Evolutionary conservation across 2,888 invertebrate species (phyloP).

Genomic region (Arctia plantaginis): DNA sequence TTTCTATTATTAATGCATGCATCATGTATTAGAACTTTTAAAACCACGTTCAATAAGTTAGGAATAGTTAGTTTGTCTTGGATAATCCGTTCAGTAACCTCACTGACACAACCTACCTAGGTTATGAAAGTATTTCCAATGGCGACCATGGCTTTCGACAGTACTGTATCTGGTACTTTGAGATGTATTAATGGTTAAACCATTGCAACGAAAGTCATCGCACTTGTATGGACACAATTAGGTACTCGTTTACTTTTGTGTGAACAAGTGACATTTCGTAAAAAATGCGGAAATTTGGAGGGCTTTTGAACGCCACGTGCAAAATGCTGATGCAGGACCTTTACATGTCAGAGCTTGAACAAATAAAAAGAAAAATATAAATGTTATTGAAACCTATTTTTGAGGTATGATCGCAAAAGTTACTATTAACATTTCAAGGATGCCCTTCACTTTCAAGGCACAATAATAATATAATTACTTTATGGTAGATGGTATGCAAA

Average conservation of each 20-base stretch:
- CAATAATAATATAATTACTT: background rate
- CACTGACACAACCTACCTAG: background rate
- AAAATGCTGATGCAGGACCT: background rate
- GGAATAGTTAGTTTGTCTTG: background rate
- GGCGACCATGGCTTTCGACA: no score
- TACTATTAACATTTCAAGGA: conserved; percentile 5
- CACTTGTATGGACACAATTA: background rate
- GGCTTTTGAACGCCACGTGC: no score
- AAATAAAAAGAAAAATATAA: background rate
- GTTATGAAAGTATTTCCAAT: background rate
- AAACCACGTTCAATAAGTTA: no score
- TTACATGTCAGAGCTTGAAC: background rate
- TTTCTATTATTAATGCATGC: no score
- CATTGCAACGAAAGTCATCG: background rate
- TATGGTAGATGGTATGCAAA: background rate
- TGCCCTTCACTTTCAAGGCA: conserved; percentile 7
- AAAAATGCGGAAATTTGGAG: no score
- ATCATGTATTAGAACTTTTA: no score
- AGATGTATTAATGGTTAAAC: background rate
- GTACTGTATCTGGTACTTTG: no score
- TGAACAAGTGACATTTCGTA: background rate
- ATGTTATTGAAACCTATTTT: background rate
- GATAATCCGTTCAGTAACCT: background rate
- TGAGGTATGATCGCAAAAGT: background rate
- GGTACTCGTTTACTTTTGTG: background rate